Evolutionary conservation across 92 coral and sea anemone species (phyloP), one percentile per base, ranked within the genome.

Genomic region (Umimayanthus kanabou): DNA sequence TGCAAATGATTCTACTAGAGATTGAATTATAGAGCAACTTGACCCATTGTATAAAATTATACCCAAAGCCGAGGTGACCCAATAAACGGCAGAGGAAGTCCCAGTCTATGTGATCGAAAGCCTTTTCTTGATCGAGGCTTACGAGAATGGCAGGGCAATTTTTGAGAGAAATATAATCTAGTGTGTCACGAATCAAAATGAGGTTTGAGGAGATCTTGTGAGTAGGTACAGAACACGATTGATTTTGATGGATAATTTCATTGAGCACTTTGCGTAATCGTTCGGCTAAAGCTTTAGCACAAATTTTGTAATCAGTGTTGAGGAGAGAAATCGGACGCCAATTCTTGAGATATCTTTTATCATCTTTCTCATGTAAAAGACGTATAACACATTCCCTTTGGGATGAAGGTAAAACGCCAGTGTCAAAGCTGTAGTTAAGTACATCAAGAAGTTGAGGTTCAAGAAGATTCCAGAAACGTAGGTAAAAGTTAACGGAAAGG

Each of bases 51-150:
- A 82, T 40, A 40, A 64, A 81, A 37, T 23, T 14, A 8, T 0
- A 13, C 23, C 85, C 53, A 42, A 82, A 82, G 1, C 61, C 85
- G n/a, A 29, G 25, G 37, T 82, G 85, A 8, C 23, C n/a, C 4
- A 82, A n/a, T 20, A 65, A 13, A 0, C 55, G 33, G 23, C 6
- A 3, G 4, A 42, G 26, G 40, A 81, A 82, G 22, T 82, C 64
- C 76, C 64, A 65, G 14, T 81, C 57, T 16, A 65, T 72, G 2
- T 72, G 84, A 57, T 80, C 71, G 11, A 80, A 80, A 15, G 72
- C 84, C 37, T 55, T 80, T 23, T 81, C 85, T 30, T 81, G 85
- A 13, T 81, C 85, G 1, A 81, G 13, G 2, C 18, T 79, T 3
- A 29, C 26, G 0, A 55, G 14, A 15, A 26, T 79, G 5, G 83